Conservation (phyloP, 23 tunicate genomes). For the Ascidia mentula region DNA sequence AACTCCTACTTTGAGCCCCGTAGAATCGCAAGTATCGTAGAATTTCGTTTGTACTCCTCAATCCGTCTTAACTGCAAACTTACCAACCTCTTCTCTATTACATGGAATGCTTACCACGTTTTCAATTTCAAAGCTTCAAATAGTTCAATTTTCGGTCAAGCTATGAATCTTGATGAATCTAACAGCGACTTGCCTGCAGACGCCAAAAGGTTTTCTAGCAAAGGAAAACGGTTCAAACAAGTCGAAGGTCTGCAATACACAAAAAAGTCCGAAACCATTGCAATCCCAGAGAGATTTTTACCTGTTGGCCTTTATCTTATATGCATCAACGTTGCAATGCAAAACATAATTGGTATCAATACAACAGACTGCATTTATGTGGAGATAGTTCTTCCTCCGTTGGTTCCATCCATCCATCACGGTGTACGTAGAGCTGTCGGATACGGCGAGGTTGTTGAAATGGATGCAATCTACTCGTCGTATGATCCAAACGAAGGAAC, state of each 20-base stretch:
- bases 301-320: constrained; percentile 46
- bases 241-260: constrained; percentile 21
- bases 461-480: constrained; percentile 67
- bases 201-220: neutral
- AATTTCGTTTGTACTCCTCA: constrained; percentile 54
- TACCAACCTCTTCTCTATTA: constrained; percentile 36
- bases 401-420: constrained; percentile 52
- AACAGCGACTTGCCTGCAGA: constrained; percentile 24
- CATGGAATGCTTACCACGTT: constrained; percentile 58
- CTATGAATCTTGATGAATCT: neutral
- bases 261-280: constrained; percentile 54
- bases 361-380: constrained; percentile 67
- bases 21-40: constrained; percentile 46
- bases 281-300: constrained; percentile 44
- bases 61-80: constrained; percentile 38
- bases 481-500: constrained; percentile 69
- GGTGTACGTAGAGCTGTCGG: constrained; percentile 68
- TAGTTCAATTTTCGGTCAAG: neutral
- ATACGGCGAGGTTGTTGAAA: constrained; percentile 30
- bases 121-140: neutral
- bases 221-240: neutral
- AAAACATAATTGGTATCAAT: constrained; percentile 41
- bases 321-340: constrained; percentile 80
- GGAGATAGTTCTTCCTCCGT: constrained; percentile 45
- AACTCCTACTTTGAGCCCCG: constrained; percentile 45